Conservation (phyloP, 1,140 invertebrate species). For the Ruditapes philippinarum region DNA sequence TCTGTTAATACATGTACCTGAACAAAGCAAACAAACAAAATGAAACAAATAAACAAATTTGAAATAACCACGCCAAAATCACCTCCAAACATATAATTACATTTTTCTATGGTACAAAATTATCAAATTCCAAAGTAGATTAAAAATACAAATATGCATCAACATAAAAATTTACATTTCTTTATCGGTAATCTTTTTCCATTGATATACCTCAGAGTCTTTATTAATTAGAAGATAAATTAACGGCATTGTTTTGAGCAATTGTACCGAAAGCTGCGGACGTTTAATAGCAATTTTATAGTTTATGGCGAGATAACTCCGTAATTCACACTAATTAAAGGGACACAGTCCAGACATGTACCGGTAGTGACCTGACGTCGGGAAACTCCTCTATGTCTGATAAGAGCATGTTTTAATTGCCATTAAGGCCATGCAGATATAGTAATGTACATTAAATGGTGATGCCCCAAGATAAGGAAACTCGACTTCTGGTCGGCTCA, state of each 20-base stretch:
- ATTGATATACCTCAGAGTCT: no score
- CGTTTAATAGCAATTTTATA: constrained; percentile 13
- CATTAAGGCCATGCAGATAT: constrained; percentile 14
- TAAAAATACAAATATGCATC: no score
- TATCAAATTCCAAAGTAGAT: no score
- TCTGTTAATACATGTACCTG: no score
- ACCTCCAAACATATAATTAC: no score
- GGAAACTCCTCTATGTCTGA: constrained; percentile 3
- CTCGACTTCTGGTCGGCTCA: constrained; percentile 10
- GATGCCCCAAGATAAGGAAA: not conserved
- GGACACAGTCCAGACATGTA: constrained; percentile 24
- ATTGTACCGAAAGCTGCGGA: not conserved
- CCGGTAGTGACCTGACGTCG: constrained; percentile 14
- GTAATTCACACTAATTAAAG: constrained; percentile 41
- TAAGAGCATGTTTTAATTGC: constrained; percentile 34
- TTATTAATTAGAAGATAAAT: no score
- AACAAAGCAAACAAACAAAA: no score
- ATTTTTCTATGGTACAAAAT: no score
- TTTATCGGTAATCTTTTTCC: no score
- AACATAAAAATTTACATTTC: no score
- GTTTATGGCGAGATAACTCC: constrained; percentile 15
- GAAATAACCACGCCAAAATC: no score
- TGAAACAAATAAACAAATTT: no score
- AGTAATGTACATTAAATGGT: constrained; percentile 44
- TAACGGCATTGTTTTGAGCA: not conserved